Base-by-base conservation (phyloP, 2,113 vertebrate genomes). In the Megalops atlanticus region DNA sequence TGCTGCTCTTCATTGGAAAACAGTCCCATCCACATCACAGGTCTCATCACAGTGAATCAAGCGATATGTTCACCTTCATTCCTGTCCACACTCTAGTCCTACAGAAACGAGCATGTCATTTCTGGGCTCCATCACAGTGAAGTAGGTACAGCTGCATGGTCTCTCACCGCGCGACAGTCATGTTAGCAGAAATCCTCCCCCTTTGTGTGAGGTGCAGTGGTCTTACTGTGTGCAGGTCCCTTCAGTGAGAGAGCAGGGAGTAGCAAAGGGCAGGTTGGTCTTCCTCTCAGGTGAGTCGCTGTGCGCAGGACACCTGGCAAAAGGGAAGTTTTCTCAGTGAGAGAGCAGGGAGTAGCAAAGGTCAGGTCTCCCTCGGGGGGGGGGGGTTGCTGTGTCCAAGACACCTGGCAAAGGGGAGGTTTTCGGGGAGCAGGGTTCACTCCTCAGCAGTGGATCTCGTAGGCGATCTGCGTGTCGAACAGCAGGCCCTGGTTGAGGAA, bases 371-470 rank as follows among this genome's bases (percentile, higher is more conserved):
- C 6, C 21, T 31, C 24, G 24, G 31, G 24, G 11, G 2, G 58
- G 24, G 58, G 58, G n/a, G 24, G n/a, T n/a, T 11, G n/a, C 4
- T n/a, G 6, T n/a, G n/a, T n/a, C n/a, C 58, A 45, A n/a, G n/a
- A n/a, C n/a, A n/a, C n/a, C n/a, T n/a, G n/a, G n/a, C n/a, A n/a
- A n/a, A n/a, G n/a, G n/a, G n/a, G n/a, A n/a, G n/a, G n/a, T n/a
- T n/a, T n/a, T n/a, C n/a, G n/a, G n/a, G n/a, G n/a, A n/a, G n/a
- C 43, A 1, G 43, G 43, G 43, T 14, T 27, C 69, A 33, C 6
- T 33, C 38, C 84, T 96, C 93, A 97, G 90, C 96, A 97, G 84
- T 94, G 96, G 81, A 96, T 95, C 86, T 96, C 95, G 0, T 96
- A 96, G 43, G 95, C 95, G 0, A 96, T 91, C 77, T 95, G 95